Evolutionary conservation across 2,113 vertebrate species (phyloP).

Genomic region (Thinocorus orbignyianus): DNA sequence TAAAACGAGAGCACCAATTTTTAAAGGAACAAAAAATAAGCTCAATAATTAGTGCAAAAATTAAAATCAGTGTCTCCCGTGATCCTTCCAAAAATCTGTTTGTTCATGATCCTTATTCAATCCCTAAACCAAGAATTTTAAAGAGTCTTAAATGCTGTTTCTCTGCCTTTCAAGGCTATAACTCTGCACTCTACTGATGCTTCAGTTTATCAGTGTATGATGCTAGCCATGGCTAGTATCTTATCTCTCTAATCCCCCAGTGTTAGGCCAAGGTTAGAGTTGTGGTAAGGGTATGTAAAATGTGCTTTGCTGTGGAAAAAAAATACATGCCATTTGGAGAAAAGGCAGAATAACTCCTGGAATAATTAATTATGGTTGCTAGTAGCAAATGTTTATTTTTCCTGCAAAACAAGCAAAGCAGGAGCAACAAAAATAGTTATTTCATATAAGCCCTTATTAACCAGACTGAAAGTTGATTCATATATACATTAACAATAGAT

Average conservation of each 20-base stretch:
- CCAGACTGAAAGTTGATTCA: neutral
- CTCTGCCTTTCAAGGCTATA: neutral
- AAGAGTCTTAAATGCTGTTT: neutral
- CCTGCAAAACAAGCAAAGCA: neutral
- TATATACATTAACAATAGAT: neutral
- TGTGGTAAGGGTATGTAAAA: neutral
- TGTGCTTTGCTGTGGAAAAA: neutral
- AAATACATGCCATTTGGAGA: neutral
- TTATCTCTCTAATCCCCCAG: conserved; percentile 18
- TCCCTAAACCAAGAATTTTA: neutral
- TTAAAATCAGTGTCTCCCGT: neutral
- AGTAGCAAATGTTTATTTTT: neutral
- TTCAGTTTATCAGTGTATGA: neutral
- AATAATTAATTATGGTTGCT: neutral
- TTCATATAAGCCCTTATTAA: neutral
- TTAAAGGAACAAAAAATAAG: neutral
- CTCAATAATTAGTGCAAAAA: neutral
- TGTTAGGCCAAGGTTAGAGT: neutral
- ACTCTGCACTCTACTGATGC: neutral
- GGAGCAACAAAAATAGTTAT: neutral
- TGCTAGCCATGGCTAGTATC: neutral
- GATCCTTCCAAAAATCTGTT: neutral
- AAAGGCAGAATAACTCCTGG: neutral
- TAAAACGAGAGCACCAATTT: neutral
- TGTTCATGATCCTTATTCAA: neutral